phyloP scores from a whole-genome alignment of 2,888 invertebrate species.

The Eupeodes latifasciatus region DNA sequence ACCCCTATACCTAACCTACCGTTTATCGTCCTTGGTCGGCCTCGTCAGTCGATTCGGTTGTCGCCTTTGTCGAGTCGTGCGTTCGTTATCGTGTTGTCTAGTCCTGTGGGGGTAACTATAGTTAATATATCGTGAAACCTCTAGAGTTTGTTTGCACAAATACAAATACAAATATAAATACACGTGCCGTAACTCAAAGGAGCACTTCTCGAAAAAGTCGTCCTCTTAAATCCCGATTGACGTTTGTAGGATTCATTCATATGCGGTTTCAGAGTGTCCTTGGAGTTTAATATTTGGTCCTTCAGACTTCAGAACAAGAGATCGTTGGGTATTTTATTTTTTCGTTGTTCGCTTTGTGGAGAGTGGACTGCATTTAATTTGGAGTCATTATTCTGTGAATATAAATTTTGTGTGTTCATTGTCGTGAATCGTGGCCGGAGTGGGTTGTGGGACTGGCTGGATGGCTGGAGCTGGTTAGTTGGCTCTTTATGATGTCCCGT shows the following conservation, averaged over 20 bases:
- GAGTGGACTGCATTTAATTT: slow-evolving; percentile 54
- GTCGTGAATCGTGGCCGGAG: neutral
- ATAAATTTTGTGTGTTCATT: slow-evolving; percentile 5
- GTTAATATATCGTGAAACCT: slow-evolving; percentile 26
- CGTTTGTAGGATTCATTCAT: slow-evolving; percentile 26
- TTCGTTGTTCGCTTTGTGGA: neutral
- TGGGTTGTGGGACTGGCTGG: neutral
- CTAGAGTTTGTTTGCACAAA: slow-evolving; percentile 41
- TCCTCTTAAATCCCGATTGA: slow-evolving; percentile 35
- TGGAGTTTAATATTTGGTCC: slow-evolving; percentile 11
- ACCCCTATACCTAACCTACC: neutral
- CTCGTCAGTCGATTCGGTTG: neutral
- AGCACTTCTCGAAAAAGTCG: slow-evolving; percentile 9
- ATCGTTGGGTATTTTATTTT: neutral
- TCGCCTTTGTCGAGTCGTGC: neutral
- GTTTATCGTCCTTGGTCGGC: neutral
- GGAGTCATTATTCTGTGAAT: slow-evolving; percentile 34
- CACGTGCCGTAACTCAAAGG: slow-evolving; percentile 20
- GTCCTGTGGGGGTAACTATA: slow-evolving; percentile 13
- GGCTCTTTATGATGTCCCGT: neutral
- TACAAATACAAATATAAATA: slow-evolving; percentile 36
- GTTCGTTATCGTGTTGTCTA: neutral
- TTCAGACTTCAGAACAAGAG: slow-evolving; percentile 3
- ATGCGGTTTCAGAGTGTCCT: slow-evolving; percentile 32
- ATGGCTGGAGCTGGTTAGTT: too few species aligned